phyloP scores from a whole-genome alignment of 2,113 vertebrate genomes.

The Polyodon spathula region DNA sequence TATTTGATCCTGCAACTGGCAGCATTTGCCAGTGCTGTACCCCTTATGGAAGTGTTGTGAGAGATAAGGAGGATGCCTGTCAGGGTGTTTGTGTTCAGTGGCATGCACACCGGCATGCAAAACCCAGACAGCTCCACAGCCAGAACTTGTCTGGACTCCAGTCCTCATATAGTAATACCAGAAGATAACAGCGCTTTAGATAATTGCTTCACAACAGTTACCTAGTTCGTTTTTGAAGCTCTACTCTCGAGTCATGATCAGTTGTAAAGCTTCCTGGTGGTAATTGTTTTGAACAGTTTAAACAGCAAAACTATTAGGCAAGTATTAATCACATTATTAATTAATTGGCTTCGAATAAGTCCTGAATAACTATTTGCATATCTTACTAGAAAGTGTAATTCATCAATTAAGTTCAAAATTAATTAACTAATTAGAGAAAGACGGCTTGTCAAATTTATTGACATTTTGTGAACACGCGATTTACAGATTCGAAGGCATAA shows the following conservation, averaged over 20 bases:
- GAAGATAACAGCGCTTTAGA: background rate
- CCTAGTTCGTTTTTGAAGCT: background rate
- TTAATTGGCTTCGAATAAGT: too few relatives aligned
- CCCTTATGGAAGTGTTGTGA: background rate
- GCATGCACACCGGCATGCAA: background rate
- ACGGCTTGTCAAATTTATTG: too few relatives aligned
- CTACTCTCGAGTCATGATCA: background rate
- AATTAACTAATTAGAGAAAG: too few relatives aligned
- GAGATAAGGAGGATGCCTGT: background rate
- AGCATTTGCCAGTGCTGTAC: background rate
- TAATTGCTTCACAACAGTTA: conserved; percentile 2
- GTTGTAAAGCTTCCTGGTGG: too few relatives aligned
- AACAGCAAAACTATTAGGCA: too few relatives aligned
- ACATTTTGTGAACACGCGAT: too few relatives aligned
- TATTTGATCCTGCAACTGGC: background rate
- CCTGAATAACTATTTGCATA: too few relatives aligned
- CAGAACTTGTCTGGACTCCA: background rate
- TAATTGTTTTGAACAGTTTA: too few relatives aligned
- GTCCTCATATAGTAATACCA: background rate
- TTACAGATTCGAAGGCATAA: too few relatives aligned
- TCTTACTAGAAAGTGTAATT: too few relatives aligned
- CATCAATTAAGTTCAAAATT: too few relatives aligned
- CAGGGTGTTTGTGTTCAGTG: background rate
- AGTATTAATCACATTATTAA: too few relatives aligned
- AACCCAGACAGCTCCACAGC: background rate